phyloP scores from a whole-genome alignment of 2,888 invertebrate genomes.

The Lysandra coridon region DNA sequence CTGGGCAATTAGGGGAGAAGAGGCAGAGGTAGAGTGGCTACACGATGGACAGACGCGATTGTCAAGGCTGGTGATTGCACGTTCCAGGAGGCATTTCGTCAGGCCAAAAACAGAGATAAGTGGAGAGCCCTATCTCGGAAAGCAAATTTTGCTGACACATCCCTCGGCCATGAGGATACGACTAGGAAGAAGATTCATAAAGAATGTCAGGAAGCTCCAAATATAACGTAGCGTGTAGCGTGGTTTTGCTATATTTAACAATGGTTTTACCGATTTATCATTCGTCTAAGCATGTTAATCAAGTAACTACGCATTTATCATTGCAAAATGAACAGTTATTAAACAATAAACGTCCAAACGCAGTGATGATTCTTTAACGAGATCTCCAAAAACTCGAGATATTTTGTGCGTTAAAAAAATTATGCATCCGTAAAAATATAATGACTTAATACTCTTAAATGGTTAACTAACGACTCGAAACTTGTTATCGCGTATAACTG shows the following conservation, averaged over 20 bases:
- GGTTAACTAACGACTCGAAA: constrained; percentile 8
- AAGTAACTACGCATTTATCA: not conserved
- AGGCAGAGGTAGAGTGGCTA: too few relatives aligned
- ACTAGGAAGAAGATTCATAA: too few relatives aligned
- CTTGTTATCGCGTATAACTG: constrained; percentile 8
- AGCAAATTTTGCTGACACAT: too few relatives aligned
- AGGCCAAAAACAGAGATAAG: too few relatives aligned
- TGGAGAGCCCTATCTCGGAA: too few relatives aligned
- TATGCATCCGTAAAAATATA: constrained; percentile 27
- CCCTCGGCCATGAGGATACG: too few relatives aligned
- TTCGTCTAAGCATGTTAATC: not conserved
- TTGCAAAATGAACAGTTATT: constrained; percentile 16
- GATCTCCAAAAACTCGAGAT: not conserved
- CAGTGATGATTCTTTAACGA: constrained; percentile 10
- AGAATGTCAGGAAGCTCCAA: too few relatives aligned
- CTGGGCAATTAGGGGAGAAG: too few relatives aligned
- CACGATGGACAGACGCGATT: too few relatives aligned
- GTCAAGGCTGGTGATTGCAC: too few relatives aligned
- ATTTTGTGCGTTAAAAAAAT: constrained; percentile 23
- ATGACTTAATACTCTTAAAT: constrained; percentile 18
- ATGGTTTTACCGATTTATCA: not conserved
- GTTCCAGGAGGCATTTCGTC: too few relatives aligned
- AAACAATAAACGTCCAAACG: not conserved
- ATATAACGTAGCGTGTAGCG: too few relatives aligned
- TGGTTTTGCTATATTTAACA: not conserved